Base-by-base conservation (phyloP, 1,140 invertebrate genomes). In the Adoxophyes honmai region DNA sequence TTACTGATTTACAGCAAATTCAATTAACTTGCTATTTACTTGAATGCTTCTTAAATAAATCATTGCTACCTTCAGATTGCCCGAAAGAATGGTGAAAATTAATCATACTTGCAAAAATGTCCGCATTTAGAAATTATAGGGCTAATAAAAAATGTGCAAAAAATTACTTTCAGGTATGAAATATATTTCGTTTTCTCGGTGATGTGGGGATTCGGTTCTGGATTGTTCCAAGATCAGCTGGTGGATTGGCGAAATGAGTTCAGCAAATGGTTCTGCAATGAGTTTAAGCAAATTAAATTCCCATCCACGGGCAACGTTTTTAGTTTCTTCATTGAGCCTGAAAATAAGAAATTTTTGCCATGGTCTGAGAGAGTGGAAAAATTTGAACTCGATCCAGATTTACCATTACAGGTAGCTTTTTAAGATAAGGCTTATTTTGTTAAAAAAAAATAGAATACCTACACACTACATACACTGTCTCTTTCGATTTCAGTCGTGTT, bases 141-240 rank as follows among this genome's bases (percentile, higher is more conserved):
- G 6, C 21, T 28, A 28, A 28, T 28, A n/a, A n/a, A n/a, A n/a
- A n/a, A n/a, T 28, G 2, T 28, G 21, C 21, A 28, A n/a, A n/a
- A 38, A 4, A 9, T 16, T 39, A 52, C 34, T 74, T 67, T 62
- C 38, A 91, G 94, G 86, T 97, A 97, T 70, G 98, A 99, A 88
- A 92, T 95, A 4, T 98, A 98, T 78, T 99, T 99, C 89, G 96
- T 95, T 0, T 99, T 98, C 84, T 94, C 93, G 4, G 92, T 93
- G 57, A 92, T 98, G 14, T 99, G 98, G 98, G 96, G 97, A 0
- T 99, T 98, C 80, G 98, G 98, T 13, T 97, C 97, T 0, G 93
- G 94, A 0, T 90, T 96, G 53, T 97, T 95, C 79, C 96, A 97
- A 91, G 97, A 98, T 90, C 96, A 94, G 70, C 86, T 95, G 9